These are phyloP conservation scores for Colistium nudipinnis DNA, from an alignment of 2,113 vertebrate genomes.

Conservation along the genomic window DNA sequence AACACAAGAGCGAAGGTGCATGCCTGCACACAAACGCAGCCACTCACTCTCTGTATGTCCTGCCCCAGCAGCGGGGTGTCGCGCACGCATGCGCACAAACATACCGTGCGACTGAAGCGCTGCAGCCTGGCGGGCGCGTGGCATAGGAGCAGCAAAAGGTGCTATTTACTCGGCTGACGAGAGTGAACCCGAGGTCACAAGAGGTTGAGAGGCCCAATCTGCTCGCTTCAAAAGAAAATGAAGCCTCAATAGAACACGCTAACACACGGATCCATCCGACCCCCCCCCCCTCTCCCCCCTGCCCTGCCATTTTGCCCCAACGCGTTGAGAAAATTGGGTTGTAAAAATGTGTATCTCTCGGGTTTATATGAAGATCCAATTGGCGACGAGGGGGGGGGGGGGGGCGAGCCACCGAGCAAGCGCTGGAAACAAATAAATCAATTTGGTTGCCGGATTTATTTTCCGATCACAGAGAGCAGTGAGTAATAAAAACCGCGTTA, in stretches of 20 bases:
- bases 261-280: conserved; percentile 15
- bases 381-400: conserved; percentile 35
- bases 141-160: conserved; percentile 63
- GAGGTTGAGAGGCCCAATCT: conserved; percentile 36
- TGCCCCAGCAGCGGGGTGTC: conserved; percentile 27
- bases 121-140: conserved; percentile 52
- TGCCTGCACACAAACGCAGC: conserved; percentile 37
- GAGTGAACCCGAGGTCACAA: conserved; percentile 64
- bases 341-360: conserved; percentile 67
- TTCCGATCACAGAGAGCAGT: conserved; percentile 64
- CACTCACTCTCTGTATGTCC: conserved; percentile 44
- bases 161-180: conserved; percentile 78
- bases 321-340: conserved; percentile 63
- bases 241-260: conserved; percentile 54
- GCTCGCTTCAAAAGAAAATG: conserved; percentile 47
- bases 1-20: conserved; percentile 54
- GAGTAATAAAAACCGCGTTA: conserved; percentile 72
- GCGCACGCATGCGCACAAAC: conserved; percentile 49
- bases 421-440: conserved; percentile 77
- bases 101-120: conserved; percentile 50
- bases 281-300: too few relatives aligned
- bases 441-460: conserved; percentile 71
- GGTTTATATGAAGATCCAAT: conserved; percentile 68
- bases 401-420: conserved; percentile 50
- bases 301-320: conserved; percentile 37